Base-by-base conservation (phyloP, 1,140 invertebrate genomes). In the Apis cerana region DNA sequence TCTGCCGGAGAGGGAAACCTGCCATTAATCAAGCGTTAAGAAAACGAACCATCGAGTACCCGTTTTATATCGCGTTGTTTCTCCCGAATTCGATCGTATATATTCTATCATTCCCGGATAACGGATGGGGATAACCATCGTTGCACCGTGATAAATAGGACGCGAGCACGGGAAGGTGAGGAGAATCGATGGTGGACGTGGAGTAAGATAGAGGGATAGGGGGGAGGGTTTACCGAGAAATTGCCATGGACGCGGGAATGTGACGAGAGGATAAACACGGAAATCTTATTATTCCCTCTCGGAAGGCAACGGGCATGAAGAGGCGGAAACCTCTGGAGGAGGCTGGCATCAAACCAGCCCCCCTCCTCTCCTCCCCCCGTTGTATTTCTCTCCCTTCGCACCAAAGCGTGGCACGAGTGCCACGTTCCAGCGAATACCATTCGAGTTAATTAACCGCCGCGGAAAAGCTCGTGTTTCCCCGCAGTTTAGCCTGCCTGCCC, bases 211-310 rank as follows among this genome's bases (percentile, higher is more conserved):
- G 80, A 62, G 80, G 54, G 27, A 27, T 27, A n/a, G n/a, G 27
- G 27, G 27, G 27, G 27, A 33, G 33, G 33, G 33, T 33, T 33
- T 33, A 33, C 67, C 81, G 74, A 80, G 86, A 85, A 86, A 89
- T 89, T 82, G 84, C 80, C 81, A 78, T 84, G 80, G 80, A 84
- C 82, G 75, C 64, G 61, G 72, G 78, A 84, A 78, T 82, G 84
- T 83, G 87, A 86, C 85, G 85, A 78, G 83, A 85, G 68, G 89
- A 91, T 92, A 93, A 93, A 92, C 92, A 93, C 91, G 88, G 89
- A 91, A 92, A 92, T 92, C 90, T 92, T 92, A 91, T 93, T 92
- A 91, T 91, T 91, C 90, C 88, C 87, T 80, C 84, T 43, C 80
- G 74, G 87, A 87, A 90, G 87, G 84, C 85, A 78, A 86, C 87